Evolutionary conservation across 1,140 invertebrate genomes (phyloP).

Genomic region (Halyomorpha halys): DNA sequence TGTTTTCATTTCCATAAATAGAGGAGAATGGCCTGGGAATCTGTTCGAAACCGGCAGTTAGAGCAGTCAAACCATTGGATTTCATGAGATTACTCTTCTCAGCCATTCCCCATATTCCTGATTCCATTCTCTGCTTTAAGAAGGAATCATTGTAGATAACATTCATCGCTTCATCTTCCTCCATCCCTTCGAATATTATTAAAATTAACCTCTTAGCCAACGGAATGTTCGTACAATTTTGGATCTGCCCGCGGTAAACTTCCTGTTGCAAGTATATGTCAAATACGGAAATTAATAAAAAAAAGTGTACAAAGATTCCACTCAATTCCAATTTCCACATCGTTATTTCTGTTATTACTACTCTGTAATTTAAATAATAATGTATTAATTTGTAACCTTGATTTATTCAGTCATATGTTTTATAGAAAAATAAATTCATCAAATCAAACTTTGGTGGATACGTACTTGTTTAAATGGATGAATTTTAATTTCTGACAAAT

Average conservation of each 20-base stretch:
- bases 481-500: too few species aligned
- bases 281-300: not conserved
- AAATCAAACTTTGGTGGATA: too few species aligned
- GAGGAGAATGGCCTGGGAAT: not conserved
- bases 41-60: not conserved
- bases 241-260: not conserved
- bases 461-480: too few species aligned
- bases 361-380: too few species aligned
- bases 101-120: not conserved
- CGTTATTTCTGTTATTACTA: not conserved
- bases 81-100: not conserved
- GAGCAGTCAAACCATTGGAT: not conserved
- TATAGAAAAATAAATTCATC: too few species aligned
- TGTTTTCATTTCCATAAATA: not conserved
- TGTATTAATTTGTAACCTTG: too few species aligned
- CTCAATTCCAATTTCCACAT: not conserved
- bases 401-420: too few species aligned
- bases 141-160: not conserved
- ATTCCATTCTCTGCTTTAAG: not conserved
- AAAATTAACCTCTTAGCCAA: conserved; percentile 9
- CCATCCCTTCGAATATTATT: not conserved
- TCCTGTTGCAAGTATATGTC: not conserved
- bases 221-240: not conserved
- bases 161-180: not conserved
- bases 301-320: not conserved